Evolutionary conservation across 1,140 invertebrate species (phyloP), one percentile per base, ranked within the genome.

Genomic region (Heliconius melpomene): DNA sequence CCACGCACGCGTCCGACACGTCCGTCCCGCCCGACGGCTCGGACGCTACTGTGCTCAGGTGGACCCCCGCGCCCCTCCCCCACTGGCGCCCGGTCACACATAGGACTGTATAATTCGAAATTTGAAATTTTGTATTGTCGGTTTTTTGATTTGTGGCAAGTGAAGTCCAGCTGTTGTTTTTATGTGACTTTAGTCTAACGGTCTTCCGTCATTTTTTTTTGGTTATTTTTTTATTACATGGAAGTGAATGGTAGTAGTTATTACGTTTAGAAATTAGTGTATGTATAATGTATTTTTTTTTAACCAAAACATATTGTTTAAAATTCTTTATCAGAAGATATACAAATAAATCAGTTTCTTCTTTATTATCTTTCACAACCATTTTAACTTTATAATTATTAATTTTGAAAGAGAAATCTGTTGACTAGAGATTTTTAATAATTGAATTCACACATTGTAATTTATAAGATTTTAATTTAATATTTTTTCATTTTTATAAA

Each of bases 81-180:
- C 92, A 93, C 82, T 93, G 93, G 92, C 89, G 91, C 60, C 93
- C 92, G 52, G 92, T 94, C 57, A 85, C 88, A n/a, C 92, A 93
- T 84, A 86, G 90, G 75, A 86, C 90, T 85, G 80, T 83, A 50
- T 83, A 70, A 72, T 79, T 79, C 46, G 50, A 78, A 79, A 75
- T 82, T 82, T 77, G 16, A 72, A 76, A 72, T 75, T 66, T 66
- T 66, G 26, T 66, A 66, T 29, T 29, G 60, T 11, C 60, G 60
- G 60, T 66, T 66, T 79, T 75, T 50, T 71, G 50, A 70, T 77
- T 32, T 46, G 60, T 77, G 38, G 26, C 40, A 72, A 72, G 38
- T 72, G 60, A 66, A 66, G 60, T 66, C 60, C 60, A 66, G 60
- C 11, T 66, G 23, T 66, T 66, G 16, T 66, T 29, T 66, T 66